Base-by-base conservation (phyloP, 2,113 vertebrate species). In the Microcebus lehilahytsara region DNA sequence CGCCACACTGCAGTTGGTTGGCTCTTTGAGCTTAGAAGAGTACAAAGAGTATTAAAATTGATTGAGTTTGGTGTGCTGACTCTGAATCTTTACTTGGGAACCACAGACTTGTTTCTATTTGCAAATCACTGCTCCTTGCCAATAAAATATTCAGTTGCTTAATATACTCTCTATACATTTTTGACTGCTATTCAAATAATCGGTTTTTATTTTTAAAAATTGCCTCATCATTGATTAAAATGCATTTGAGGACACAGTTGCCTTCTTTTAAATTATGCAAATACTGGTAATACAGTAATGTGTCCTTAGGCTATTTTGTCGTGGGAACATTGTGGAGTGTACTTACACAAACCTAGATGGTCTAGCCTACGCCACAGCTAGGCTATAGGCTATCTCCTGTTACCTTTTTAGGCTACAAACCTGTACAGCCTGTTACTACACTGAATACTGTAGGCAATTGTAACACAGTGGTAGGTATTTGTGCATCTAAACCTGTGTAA, bases 1-100 rank as follows among this genome's bases (percentile, higher is more conserved):
- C 97, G 97, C 98, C 96, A 86, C 95, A 98, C 98, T 95, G 96
- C 97, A 89, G 96, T 98, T 98, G 98, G 98, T 98, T 96, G 98
- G 81, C 72, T 37, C 97, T 96, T 97, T 90, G 98, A 83, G 94
- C 96, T 85, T 30, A 37, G 78, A 81, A 81, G 91, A 96, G 72
- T 90, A 84, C 90, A 92, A 80, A 98, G 97, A 93, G 88, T 42
- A 98, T 98, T 98, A 96, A 84, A 97, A 93, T 95, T 97, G 97
- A 98, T 98, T 17, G 96, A 83, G 97, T 97, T 93, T 97, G 97
- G 97, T 46, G 11, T 93, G 96, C 96, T 98, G 96, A 97, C 74
- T 90, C 0, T 0, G 84, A 96, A 97, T 88, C 97, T 96, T 92
- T 97, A 69, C 42, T 97, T 97, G 88, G 92, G 90, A 98, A 91